Percentiles rank a stretch among this genome's conserved stretches.
Conservation (phyloP, 2,113 vertebrate species). For the Ramphastos sulfuratus region DNA sequence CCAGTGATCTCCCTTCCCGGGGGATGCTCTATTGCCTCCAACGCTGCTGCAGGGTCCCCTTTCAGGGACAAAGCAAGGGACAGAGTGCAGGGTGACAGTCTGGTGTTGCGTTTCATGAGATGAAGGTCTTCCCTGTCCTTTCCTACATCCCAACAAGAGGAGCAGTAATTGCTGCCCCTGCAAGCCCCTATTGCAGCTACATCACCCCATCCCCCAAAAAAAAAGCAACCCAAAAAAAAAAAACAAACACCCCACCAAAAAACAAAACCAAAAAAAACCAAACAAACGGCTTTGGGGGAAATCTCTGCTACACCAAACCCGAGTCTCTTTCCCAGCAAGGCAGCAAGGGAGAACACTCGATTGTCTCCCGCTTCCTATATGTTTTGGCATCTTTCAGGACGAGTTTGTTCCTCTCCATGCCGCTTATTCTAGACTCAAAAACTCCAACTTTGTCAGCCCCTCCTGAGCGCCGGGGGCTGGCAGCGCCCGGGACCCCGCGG, state of each 20-base stretch:
- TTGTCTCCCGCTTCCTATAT: background rate
- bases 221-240: no score
- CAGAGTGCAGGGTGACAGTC: accelerated
- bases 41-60: background rate
- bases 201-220: background rate
- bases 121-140: background rate
- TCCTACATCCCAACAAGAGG: background rate
- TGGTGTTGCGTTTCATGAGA: accelerated
- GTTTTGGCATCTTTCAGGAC: background rate
- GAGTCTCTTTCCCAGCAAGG: background rate
- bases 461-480: background rate
- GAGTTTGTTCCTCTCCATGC: background rate
- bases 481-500: background rate
- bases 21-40: background rate
- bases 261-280: no score
- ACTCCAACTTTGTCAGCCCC: background rate
- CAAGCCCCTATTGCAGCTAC: background rate
- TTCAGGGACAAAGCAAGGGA: background rate
- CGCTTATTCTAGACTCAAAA: background rate
- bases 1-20: accelerated
- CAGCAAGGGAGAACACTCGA: background rate
- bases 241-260: no score
- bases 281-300: background rate
- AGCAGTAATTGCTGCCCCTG: accelerated
- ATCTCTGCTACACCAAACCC: background rate